Evolutionary conservation across 92 coral and sea anemone species (phyloP), one percentile per base, ranked within the genome.

Genomic region (Nematostella vectensis): DNA sequence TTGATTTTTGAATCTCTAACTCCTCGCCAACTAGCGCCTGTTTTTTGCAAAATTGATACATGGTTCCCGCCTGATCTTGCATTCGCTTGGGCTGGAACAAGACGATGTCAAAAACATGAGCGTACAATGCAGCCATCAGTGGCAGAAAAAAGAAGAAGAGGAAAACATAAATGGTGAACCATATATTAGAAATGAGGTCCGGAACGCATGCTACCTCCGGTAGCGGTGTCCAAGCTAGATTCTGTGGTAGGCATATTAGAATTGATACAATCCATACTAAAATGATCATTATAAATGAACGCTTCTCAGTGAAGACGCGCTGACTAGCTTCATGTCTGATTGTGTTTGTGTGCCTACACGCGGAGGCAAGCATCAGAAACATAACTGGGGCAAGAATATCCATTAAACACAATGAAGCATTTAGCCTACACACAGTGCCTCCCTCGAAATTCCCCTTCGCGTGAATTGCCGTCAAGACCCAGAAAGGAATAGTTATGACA

Each of bases 381-480:
- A 85, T 18, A 38, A 67, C 69, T 10, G 95, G 87, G 1, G 81
- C 88, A 22, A 80, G n/a, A 10, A 85, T 48, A 31, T 81, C 83
- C 21, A 85, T 62, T 15, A 85, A 72, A 13, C 88, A 70, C 11
- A 80, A 49, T 1, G 83, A 68, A 0, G 81, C 83, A 48, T 81
- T 85, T 3, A 80, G 48, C 40, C 54, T 52, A 12, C 95, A 85
- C 3, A 65, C 62, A 38, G 74, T 13, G 30, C 72, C 70, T 17
- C 65, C 58, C 1, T 64, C 86, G 31, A 78, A 67, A 44, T 67
- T 58, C 3, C 61, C 65, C 2, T 75, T 71, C 28, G 74, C 71
- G 71, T 85, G 78, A 22, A 85, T 71, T 12, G 88, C 68, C 4
- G 88, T 75, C 15, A 85, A 31, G 26, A 85, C 53, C 95, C 95